Evolutionary conservation across 92 coral and sea anemone species (phyloP).

Genomic region (Siderastrea radians): DNA sequence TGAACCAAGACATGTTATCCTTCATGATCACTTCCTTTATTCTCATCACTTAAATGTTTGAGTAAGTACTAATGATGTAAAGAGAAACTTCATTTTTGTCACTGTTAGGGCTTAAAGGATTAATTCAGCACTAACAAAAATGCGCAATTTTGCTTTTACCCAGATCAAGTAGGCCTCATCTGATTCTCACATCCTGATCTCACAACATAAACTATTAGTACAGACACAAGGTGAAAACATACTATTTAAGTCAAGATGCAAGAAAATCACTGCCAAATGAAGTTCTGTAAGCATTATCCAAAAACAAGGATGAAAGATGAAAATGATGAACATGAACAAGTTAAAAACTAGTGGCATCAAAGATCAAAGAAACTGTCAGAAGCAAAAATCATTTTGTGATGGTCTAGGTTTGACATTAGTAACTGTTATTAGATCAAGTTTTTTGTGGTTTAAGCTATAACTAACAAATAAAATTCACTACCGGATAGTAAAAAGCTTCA

Average conservation of each 20-base stretch:
- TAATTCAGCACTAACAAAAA: too few species aligned
- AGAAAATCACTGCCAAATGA: not conserved
- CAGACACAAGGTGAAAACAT: not conserved
- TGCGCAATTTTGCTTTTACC: not conserved
- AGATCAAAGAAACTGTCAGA: not conserved
- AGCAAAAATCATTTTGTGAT: slow-evolving; percentile 2
- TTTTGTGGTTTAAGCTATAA: not conserved
- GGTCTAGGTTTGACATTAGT: too few species aligned
- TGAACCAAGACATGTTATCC: too few species aligned
- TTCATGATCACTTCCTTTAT: too few species aligned
- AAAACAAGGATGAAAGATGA: not conserved
- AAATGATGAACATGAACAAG: not conserved
- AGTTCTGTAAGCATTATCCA: not conserved
- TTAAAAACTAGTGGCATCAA: not conserved
- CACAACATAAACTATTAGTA: slow-evolving; percentile 5
- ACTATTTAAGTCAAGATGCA: not conserved
- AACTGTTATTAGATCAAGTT: not conserved
- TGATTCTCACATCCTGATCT: not conserved
- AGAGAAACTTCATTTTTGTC: too few species aligned
- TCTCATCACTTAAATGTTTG: too few species aligned
- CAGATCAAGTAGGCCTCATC: not conserved
- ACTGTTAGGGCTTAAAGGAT: too few species aligned
- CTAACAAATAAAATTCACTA: slow-evolving; percentile 29
- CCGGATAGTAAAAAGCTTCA: slow-evolving; percentile 22
- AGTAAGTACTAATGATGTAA: too few species aligned